Evolutionary conservation across 2,113 vertebrate species (phyloP).

Genomic region (Callorhinus ursinus): DNA sequence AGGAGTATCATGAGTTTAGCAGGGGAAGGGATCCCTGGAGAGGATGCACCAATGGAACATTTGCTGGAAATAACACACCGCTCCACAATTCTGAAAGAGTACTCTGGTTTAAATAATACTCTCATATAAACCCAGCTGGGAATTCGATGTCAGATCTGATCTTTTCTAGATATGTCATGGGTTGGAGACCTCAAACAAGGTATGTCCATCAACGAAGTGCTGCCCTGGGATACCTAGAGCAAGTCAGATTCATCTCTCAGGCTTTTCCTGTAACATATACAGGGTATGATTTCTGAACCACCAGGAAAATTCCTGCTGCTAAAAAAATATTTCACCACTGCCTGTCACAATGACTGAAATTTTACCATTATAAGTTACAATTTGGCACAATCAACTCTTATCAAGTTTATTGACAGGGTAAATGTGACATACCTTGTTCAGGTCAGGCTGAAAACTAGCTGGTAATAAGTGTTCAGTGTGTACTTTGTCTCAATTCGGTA

Average conservation of each 20-base stretch:
- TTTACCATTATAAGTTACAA: not conserved
- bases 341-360: not conserved
- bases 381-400: not conserved
- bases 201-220: not conserved
- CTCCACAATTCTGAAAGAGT: not conserved
- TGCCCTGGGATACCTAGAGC: not conserved
- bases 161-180: not conserved
- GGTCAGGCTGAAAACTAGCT: not conserved
- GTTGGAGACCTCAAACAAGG: not conserved
- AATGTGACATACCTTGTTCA: not conserved
- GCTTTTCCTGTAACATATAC: not conserved
- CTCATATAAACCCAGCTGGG: not conserved
- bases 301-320: not conserved
- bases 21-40: not conserved
- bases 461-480: not conserved
- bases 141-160: not conserved
- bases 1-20: not conserved
- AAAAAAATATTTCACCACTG: not conserved
- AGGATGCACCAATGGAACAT: fast-evolving
- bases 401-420: conserved; percentile 31
- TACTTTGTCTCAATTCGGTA: conserved; percentile 14
- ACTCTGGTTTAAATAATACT: not conserved
- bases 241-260: not conserved
- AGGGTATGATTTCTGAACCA: not conserved
- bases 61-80: not conserved